Evolutionary conservation across 2,113 vertebrate species (phyloP), one percentile per base, ranked within the genome.

Genomic region (Gasterosteus nipponicus): DNA sequence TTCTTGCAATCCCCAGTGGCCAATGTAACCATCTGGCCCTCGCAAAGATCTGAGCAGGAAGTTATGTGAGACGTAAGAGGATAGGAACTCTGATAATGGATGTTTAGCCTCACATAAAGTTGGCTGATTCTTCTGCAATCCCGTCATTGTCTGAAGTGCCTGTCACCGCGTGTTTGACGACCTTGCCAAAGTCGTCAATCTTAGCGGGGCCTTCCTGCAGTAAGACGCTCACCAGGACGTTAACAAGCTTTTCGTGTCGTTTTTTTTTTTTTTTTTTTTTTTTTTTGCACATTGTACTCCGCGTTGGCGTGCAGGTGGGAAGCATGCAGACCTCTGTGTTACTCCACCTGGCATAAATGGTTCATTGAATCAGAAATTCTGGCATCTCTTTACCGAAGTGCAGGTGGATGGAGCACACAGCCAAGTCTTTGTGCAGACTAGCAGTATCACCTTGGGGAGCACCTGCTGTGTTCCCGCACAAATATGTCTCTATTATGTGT

Each of bases 1-100:
- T 88, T 82, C 88, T 89, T 79, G 73, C 69, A 78, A 87, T 93
- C 89, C 88, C 91, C 76, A 89, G 84, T 86, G 89, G 86, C 87
- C 91, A 89, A 86, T 87, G 89, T 85, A 90, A 82, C 90, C 91
- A 93, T 93, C 92, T 93, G 92, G 92, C 78, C 73, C 82, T 89
- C n/a, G 75, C 92, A 87, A 90, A 93, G 91, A 91, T 92, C 87
- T 87, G 86, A 89, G 87, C 86, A 85, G 89, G 87, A 90, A 89
- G 88, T 88, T 90, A 85, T 90, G 89, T 77, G 80, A 82, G 78
- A 92, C 80, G 73, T 92, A 89, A 90, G 83, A 80, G 83, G 88
- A 90, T 73, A 83, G 78, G 89, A 88, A 89, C 88, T 84, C 83
- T 87, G 86, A 92, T 92, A 89, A 87, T 78, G 80, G 84, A 78